Conservation (phyloP, 2,888 invertebrate species). For the Catocala fraxini region DNA sequence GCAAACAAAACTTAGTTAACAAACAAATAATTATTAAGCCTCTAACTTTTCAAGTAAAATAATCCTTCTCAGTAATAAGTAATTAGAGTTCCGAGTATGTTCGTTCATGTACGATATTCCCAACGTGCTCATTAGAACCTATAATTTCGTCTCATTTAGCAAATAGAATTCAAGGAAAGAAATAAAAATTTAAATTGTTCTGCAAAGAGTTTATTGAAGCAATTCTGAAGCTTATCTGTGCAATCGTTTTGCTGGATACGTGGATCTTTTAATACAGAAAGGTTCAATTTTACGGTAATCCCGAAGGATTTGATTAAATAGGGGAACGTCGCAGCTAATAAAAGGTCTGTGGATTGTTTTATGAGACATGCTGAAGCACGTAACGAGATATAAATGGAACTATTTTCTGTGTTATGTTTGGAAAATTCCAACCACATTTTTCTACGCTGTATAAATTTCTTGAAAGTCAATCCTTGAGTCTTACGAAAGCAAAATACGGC, state of each 20-base stretch:
- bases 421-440: not conserved
- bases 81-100: not conserved
- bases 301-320: constrained; percentile 19
- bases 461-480: not conserved
- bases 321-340: constrained; percentile 8
- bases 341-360: constrained; percentile 12
- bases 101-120: not conserved
- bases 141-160: constrained; percentile 31
- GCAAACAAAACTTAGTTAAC: constrained; percentile 3
- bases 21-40: constrained; percentile 11
- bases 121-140: constrained; percentile 15
- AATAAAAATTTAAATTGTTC: constrained; percentile 20
- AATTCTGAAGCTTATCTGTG: constrained; percentile 17
- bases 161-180: constrained; percentile 20
- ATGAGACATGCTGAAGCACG: not conserved
- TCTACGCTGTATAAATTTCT: not conserved
- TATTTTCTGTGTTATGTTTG: not conserved
- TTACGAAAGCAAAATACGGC: not conserved
- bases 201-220: constrained; percentile 18
- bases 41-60: constrained; percentile 6
- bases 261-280: constrained; percentile 17
- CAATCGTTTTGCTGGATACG: constrained; percentile 8
- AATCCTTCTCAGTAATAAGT: constrained; percentile 7
- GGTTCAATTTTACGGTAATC: constrained; percentile 12
- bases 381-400: no score